Evolutionary conservation across 2,888 invertebrate genomes (phyloP).

Genomic region (Phanerotoma sp.): DNA sequence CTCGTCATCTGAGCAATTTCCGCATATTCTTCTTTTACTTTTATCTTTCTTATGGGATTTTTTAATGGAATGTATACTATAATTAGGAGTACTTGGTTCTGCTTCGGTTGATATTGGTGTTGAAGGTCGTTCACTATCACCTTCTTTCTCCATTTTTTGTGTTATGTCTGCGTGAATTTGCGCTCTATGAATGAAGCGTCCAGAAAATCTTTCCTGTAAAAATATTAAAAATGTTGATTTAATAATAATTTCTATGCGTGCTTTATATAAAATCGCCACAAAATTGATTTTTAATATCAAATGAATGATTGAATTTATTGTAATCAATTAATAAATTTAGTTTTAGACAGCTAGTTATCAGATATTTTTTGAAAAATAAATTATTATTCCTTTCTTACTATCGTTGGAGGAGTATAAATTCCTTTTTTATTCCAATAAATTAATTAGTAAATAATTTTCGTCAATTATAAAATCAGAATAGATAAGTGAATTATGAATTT

Average conservation of each 20-base stretch:
- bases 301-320: constrained; percentile 1
- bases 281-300: too few species aligned
- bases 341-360: not conserved
- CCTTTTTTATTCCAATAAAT: too few species aligned
- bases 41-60: constrained; percentile 38
- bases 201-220: constrained; percentile 36
- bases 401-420: too few species aligned
- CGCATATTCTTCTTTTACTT: constrained; percentile 27
- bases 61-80: constrained; percentile 33
- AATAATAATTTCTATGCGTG: too few species aligned
- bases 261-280: too few species aligned
- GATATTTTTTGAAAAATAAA: too few species aligned
- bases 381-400: too few species aligned
- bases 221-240: not conserved
- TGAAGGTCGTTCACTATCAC: constrained; percentile 31
- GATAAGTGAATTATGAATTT: too few species aligned
- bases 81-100: constrained; percentile 34
- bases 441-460: too few species aligned
- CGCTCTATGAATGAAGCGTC: constrained; percentile 30
- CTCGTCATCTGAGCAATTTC: constrained; percentile 37
- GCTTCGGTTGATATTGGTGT: constrained; percentile 31
- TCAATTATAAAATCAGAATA: too few species aligned
- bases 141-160: constrained; percentile 13
- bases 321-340: constrained; percentile 5
- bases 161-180: constrained; percentile 16